Evolutionary conservation across 1,140 invertebrate species (phyloP).

Genomic region (Medauroidea extradentata): DNA sequence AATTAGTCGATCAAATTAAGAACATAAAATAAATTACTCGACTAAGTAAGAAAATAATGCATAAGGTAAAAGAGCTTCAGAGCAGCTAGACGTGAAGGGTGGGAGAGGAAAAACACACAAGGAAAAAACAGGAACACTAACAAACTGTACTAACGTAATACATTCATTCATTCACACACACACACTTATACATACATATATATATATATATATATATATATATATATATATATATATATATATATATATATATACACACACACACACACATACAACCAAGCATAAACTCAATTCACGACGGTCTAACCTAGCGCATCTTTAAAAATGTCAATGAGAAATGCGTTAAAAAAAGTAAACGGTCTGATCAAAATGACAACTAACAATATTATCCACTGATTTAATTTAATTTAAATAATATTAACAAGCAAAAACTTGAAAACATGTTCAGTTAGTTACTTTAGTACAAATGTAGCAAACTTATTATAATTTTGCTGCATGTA

Average conservation of each 20-base stretch:
- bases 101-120: neutral
- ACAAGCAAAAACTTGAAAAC: too few relatives aligned
- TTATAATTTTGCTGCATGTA: too few relatives aligned
- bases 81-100: neutral
- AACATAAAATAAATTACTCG: too few relatives aligned
- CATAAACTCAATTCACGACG: neutral
- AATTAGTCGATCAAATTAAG: too few relatives aligned
- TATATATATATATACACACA: neutral
- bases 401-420: too few relatives aligned
- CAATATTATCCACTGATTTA: too few relatives aligned
- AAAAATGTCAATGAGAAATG: too few relatives aligned
- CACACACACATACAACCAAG: neutral
- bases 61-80: neutral
- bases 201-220: neutral
- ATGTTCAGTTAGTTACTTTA: too few relatives aligned
- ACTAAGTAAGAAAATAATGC: neutral
- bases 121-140: neutral
- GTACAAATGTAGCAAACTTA: too few relatives aligned
- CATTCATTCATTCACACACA: neutral
- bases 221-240: neutral
- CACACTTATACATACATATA: neutral
- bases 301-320: too few relatives aligned
- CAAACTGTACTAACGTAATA: neutral
- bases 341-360: too few relatives aligned
- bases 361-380: too few relatives aligned